Evolutionary conservation across 2,113 vertebrate genomes (phyloP).

Genomic region (Oostethus manadensis): DNA sequence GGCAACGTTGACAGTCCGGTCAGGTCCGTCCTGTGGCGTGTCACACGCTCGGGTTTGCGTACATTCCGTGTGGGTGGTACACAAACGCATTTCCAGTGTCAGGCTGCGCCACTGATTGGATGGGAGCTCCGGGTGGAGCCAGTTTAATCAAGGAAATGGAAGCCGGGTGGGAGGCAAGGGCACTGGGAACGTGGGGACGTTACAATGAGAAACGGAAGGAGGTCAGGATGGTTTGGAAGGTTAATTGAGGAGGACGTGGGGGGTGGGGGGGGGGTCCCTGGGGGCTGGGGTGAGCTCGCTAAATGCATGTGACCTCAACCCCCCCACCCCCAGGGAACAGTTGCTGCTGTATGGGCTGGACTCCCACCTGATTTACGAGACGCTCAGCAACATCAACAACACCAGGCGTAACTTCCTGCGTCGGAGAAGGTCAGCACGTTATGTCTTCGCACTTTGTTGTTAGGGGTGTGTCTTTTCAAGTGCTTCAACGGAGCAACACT

Average conservation of each 20-base stretch:
- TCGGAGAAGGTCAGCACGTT: conserved; percentile 8
- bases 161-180: conserved; percentile 31
- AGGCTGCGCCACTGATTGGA: conserved; percentile 11
- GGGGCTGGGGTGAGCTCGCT: conserved; percentile 14
- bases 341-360: conserved; percentile 24
- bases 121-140: not conserved
- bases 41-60: not conserved
- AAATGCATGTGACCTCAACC: conserved; percentile 43
- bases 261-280: too few species aligned
- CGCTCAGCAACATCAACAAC: conserved; percentile 24
- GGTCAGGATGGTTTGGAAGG: conserved; percentile 2
- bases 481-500: conserved; percentile 22
- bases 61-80: too few species aligned
- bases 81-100: not conserved
- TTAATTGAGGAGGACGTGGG: conserved; percentile 41
- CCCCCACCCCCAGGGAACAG: conserved; percentile 27
- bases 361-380: conserved; percentile 51
- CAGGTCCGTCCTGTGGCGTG: not conserved
- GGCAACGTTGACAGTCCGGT: not conserved
- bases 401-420: conserved; percentile 9
- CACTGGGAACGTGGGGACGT: conserved; percentile 8
- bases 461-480: not conserved
- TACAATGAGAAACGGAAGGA: conserved; percentile 16
- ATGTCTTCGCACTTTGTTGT: conserved; percentile 25
- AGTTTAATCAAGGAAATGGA: conserved; percentile 66